Conservation (phyloP, 2,113 vertebrate species). For the Onychostruthus taczanowskii region DNA sequence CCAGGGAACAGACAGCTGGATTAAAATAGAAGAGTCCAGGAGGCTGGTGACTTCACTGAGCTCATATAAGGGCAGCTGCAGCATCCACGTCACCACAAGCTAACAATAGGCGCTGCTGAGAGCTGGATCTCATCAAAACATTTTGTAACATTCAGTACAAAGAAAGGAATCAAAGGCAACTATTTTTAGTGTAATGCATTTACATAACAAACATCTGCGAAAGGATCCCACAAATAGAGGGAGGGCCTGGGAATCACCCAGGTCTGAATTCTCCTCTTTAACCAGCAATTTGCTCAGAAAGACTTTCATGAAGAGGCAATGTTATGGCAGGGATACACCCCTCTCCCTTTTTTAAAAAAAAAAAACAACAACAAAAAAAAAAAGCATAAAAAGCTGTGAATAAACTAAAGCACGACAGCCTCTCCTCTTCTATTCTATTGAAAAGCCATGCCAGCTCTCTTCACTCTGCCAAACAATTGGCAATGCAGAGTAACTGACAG, state of each 20-base stretch:
- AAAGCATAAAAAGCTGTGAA: not conserved
- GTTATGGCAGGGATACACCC: not conserved
- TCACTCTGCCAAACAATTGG: not conserved
- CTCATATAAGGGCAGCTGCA: slow-evolving; percentile 67
- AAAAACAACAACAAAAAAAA: not conserved
- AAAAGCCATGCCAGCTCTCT: not conserved
- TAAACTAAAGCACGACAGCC: not conserved
- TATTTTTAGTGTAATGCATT: slow-evolving; percentile 73
- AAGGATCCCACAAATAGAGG: slow-evolving; percentile 54
- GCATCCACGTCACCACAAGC: slow-evolving; percentile 36
- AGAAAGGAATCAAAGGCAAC: slow-evolving; percentile 56
- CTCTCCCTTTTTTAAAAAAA: not conserved
- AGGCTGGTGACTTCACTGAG: slow-evolving; percentile 51
- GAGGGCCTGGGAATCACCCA: slow-evolving; percentile 64
- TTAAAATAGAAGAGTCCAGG: slow-evolving; percentile 51
- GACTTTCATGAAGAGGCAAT: not conserved
- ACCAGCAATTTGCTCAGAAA: not conserved
- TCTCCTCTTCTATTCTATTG: not conserved
- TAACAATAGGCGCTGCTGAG: slow-evolving; percentile 58
- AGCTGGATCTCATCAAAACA: slow-evolving; percentile 59
- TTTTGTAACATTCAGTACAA: slow-evolving; percentile 61
- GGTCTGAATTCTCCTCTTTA: slow-evolving; percentile 22
- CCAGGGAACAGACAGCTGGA: slow-evolving; percentile 7
- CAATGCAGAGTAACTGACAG: slow-evolving; percentile 19
- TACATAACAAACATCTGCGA: slow-evolving; percentile 62